Evolutionary conservation across 2,797 vertebrate species (phyloP), one percentile per base, ranked within the genome.

Genomic region (Austrolebias charrua): DNA sequence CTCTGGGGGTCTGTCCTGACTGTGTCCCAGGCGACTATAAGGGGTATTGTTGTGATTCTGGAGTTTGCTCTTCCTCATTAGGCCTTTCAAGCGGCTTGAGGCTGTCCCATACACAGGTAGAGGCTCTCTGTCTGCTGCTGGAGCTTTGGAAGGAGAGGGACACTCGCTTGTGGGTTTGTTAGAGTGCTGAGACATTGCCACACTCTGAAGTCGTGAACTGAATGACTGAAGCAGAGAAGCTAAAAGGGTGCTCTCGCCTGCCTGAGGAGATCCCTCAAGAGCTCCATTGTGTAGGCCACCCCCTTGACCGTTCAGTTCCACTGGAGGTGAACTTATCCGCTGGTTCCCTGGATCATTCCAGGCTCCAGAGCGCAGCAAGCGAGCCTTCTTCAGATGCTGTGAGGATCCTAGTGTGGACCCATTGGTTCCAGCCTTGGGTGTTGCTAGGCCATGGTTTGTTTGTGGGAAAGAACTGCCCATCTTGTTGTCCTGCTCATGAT

Each of bases 161-260:
- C 79, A 92, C 78, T 90, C 88, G 20, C 73, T 86, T 66, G 84
- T 69, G 49, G 86, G 93, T 88, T 54, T 96, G 86, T 71, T 93
- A 92, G 89, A 93, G 92, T 96, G 94, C 89, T 98, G 96, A 57
- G 97, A 96, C 93, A 98, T 90, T 64, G 97, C 98, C 85, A 98
- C 97, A 43, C 94, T 98, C 88, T 99, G 97, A 68, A 99, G 94
- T 82, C 96, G 92, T 33, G 97, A 97, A 89, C 96, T 98, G 90
- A 99, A 99, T 1, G 98, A 98, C 92, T 98, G 97, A 66, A 99
- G 96, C 87, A 98, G 83, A 83, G 98, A 99, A 64, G 98, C 97
- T 83, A 99, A 89, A 83, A 99, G 92, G 33, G 97, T 98, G 91
- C 96, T 98, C 89, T 99, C 97, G 69, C 97, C 96, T 3, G 81